phyloP scores from a whole-genome alignment of 2,113 vertebrate genomes.

The Myrmecobius fasciatus region DNA sequence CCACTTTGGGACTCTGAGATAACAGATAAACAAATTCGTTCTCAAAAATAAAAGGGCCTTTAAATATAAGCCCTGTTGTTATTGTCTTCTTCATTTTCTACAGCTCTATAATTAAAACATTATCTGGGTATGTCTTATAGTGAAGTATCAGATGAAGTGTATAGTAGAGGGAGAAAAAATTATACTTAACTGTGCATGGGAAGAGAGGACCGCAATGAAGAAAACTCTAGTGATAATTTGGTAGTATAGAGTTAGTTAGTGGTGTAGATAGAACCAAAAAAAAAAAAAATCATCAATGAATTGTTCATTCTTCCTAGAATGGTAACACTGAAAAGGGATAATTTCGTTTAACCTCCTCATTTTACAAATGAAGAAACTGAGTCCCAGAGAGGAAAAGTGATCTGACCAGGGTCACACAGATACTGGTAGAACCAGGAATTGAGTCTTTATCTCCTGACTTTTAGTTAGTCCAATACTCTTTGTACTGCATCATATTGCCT shows the following conservation, averaged over 20 bases:
- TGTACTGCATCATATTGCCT: not conserved
- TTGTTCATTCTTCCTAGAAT: not conserved
- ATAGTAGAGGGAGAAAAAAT: conserved; percentile 15
- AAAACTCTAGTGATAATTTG: not conserved
- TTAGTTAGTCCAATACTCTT: not conserved
- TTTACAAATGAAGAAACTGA: not conserved
- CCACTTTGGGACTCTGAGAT: conserved; percentile 78
- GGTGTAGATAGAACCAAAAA: not conserved
- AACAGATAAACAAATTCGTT: conserved; percentile 84
- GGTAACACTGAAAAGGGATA: not conserved
- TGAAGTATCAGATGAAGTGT: conserved; percentile 52
- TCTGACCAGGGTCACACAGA: not conserved
- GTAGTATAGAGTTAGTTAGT: not conserved
- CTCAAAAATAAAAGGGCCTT: conserved; percentile 79
- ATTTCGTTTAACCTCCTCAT: not conserved
- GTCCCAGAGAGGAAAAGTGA: not conserved
- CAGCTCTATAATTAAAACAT: conserved; percentile 81
- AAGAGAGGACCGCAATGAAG: not conserved
- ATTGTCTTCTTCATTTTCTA: conserved; percentile 76
- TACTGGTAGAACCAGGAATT: not conserved
- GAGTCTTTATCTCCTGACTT: not conserved
- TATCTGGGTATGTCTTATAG: conserved; percentile 61
- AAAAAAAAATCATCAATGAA: not conserved
- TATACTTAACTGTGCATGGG: not conserved
- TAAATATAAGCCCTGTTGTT: conserved; percentile 80